Percentiles rank a stretch among this genome's conserved stretches.
These are phyloP conservation scores for Phyllostomus discolor DNA, from an alignment of 2,113 vertebrate species.

Conservation along the genomic window DNA sequence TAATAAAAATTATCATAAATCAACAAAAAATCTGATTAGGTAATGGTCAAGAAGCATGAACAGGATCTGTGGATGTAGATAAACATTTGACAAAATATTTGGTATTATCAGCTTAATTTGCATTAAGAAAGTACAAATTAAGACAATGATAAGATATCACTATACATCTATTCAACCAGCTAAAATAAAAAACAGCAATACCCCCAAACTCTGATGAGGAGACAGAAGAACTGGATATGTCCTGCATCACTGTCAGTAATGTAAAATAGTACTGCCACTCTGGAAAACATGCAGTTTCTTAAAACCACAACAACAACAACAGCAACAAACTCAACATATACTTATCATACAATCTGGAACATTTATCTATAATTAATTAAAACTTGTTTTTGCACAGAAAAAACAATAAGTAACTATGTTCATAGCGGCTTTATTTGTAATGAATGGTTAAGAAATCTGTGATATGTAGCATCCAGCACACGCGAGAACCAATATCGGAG, in stretches of 20 bases:
- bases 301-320: neutral
- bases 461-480: too few relatives aligned
- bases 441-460: neutral
- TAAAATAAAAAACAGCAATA: neutral
- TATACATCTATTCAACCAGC: neutral
- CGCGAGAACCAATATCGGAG: too few relatives aligned
- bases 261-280: neutral
- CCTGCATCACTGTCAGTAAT: too few relatives aligned
- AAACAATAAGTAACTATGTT: neutral
- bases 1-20: neutral
- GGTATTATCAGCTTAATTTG: neutral
- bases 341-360: neutral
- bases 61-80: neutral
- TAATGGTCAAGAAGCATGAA: neutral
- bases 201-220: neutral
- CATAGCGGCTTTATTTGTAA: neutral
- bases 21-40: neutral
- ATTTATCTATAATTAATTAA: neutral
- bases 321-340: too few relatives aligned
- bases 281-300: neutral
- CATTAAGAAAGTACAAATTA: neutral
- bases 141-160: neutral
- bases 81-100: neutral
- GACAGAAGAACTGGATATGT: neutral
- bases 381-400: neutral